Conservation (phyloP, 2,797 vertebrate species). For the Notolepis coatsorum region DNA sequence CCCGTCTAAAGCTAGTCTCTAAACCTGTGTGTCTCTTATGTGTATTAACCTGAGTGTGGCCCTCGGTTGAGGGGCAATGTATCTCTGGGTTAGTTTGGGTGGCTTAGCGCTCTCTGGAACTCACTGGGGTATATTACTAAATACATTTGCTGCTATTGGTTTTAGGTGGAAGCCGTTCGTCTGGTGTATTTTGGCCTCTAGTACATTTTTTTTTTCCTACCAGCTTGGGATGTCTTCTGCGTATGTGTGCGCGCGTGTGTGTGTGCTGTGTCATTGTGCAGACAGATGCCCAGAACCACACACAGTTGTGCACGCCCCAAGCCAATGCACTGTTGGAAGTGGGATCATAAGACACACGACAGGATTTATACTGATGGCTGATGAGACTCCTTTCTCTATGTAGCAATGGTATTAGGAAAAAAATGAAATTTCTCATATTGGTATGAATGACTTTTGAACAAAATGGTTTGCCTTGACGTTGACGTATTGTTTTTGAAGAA, state of each 20-base stretch:
- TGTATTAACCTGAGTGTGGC: constrained; percentile 46
- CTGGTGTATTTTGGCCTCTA: constrained; percentile 35
- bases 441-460: constrained; percentile 49
- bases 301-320: constrained; percentile 26
- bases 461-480: constrained; percentile 50
- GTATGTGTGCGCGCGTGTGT: constrained; percentile 38
- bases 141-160: constrained; percentile 80
- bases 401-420: constrained; percentile 61
- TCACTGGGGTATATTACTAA: constrained; percentile 70
- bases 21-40: constrained; percentile 51
- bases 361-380: constrained; percentile 38
- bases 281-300: constrained; percentile 46
- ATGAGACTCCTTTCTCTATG: constrained; percentile 64
- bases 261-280: constrained; percentile 21
- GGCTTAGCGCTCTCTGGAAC: constrained; percentile 53
- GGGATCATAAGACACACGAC: constrained; percentile 14
- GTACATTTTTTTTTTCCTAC: constrained; percentile 32
- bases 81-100: constrained; percentile 41
- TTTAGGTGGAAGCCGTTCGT: constrained; percentile 60
- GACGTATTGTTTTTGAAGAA: constrained; percentile 49
- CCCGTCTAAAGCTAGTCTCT: constrained; percentile 18
- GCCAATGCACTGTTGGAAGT: constrained; percentile 52
- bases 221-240: constrained; percentile 37
- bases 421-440: constrained; percentile 51
- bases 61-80: constrained; percentile 26